Conservation (phyloP, 35 echinoderm and acorn worm species). For the Amphiura filiformis region DNA sequence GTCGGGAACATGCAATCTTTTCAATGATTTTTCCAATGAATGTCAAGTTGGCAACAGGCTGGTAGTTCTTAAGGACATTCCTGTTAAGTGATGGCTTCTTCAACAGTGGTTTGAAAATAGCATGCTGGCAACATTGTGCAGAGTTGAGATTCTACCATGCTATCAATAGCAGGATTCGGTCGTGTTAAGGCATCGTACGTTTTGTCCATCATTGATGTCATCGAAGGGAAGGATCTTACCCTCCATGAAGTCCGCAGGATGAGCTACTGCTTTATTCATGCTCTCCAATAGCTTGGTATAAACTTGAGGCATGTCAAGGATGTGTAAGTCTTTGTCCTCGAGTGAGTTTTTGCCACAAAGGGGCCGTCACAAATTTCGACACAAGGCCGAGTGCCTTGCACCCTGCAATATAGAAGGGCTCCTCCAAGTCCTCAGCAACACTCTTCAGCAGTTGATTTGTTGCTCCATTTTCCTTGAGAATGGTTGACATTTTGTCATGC, state of each 20-base stretch:
- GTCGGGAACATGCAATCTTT: too few relatives aligned
- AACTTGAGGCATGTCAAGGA: constrained; percentile 10
- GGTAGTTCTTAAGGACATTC: too few relatives aligned
- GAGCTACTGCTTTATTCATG: neutral
- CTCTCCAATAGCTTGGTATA: constrained; percentile 15
- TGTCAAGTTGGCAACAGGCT: too few relatives aligned
- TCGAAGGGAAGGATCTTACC: constrained; percentile 8
- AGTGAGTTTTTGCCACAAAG: constrained; percentile 6
- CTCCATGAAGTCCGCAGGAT: constrained; percentile 20
- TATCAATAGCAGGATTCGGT: neutral
- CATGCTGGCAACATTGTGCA: neutral
- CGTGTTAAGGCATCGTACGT: constrained; percentile 4
- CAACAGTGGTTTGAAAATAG: too few relatives aligned
- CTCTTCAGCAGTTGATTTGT: constrained; percentile 10
- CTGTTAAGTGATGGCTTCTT: too few relatives aligned
- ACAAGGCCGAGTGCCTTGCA: constrained; percentile 32
- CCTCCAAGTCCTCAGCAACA: constrained; percentile 17
- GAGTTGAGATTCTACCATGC: neutral
- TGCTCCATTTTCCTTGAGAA: constrained; percentile 18
- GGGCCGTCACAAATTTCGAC: constrained; percentile 20
- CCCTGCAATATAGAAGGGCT: constrained; percentile 37
- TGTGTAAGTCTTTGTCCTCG: constrained; percentile 24
- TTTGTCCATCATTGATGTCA: constrained; percentile 14
- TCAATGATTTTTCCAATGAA: too few relatives aligned
- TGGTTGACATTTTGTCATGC: neutral